Percentiles rank a stretch among this genome's conserved stretches.
Conservation (phyloP, 35 echinoderm and acorn worm genomes). For the Lytechinus variegatus region DNA sequence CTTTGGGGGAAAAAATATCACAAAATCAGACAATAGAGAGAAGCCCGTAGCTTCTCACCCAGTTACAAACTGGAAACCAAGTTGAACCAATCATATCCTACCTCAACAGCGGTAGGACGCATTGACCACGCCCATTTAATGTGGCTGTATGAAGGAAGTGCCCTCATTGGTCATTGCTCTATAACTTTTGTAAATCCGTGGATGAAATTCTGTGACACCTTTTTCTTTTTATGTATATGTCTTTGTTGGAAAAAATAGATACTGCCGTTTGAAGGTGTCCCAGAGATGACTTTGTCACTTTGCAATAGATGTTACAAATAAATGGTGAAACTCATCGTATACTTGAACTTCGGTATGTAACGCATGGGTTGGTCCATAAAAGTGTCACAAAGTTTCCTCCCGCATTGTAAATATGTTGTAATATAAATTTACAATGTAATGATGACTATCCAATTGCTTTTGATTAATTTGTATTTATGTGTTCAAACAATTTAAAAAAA, state of each 20-base stretch:
- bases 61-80: not conserved
- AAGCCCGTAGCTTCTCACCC: not conserved
- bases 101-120: not conserved
- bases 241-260: slow-evolving; percentile 1
- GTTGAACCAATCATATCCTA: not conserved
- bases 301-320: not conserved
- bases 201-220: slow-evolving; percentile 18
- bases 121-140: not conserved
- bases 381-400: slow-evolving; percentile 31
- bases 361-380: not conserved
- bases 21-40: not conserved
- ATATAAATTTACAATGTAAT: slow-evolving; percentile 43
- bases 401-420: slow-evolving; percentile 47
- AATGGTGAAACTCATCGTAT: not conserved
- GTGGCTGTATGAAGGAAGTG: not conserved
- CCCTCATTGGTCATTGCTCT: not conserved
- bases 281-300: not conserved
- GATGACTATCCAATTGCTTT: slow-evolving; percentile 28
- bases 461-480: slow-evolving; percentile 31
- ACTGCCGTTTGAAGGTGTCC: not conserved
- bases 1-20: not conserved
- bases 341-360: not conserved
- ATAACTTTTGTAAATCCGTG: not conserved
- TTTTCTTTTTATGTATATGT: not conserved
- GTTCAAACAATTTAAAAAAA: not conserved